Base-by-base conservation (phyloP, 2,888 invertebrate genomes). In the Drosophila macrospina region DNA sequence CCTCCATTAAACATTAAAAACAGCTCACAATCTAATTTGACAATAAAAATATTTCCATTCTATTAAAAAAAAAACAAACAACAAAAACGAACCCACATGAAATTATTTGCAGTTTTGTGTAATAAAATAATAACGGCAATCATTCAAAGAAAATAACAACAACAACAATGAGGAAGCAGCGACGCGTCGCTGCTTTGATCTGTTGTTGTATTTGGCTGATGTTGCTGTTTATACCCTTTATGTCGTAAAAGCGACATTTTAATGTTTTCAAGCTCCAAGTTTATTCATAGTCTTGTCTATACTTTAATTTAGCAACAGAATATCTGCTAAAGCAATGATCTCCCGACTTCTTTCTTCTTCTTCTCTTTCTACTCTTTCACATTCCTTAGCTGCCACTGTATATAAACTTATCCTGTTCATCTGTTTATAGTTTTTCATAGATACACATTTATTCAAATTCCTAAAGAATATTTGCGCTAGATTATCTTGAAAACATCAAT, bases 101-200 rank as follows among this genome's bases (percentile, higher is more conserved):
- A 59, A 47, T 47, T 62, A 60, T 69, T 63, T 69, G 50, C 66
- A 56, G 71, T 66, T 70, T 61, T 66, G 62, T 71, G 71, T 68
- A 72, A 78, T 78, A 78, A 75, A 75, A 75, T 80, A 84, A 83
- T 83, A 78, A 74, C 65, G 66, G 65, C 66, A 86, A 78, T 82
- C 67, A 80, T 54, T 67, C 55, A 61, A 74, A 70, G 15, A 80
- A 55, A 66, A 32, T 39, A 55, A 60, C 47, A 56, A 32, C 48
- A 64, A 34, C 42, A 61, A 61, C 60, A 69, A 61, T 24, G 65
- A 62, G 76, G 59, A 82, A 81, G 69, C 51, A 59, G 42, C 69
- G 57, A 26, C 50, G 50, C 52, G 57, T 30, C 50, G 50, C 52
- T 7, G 20, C 26, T 47, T 41, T 16, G 37, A 45, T 36, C 39